A percentile compares a stretch with the other conserved stretches of the same genome.
Evolutionary conservation across 1,140 invertebrate genomes (phyloP).

Genomic region (Carposina sasakii): DNA sequence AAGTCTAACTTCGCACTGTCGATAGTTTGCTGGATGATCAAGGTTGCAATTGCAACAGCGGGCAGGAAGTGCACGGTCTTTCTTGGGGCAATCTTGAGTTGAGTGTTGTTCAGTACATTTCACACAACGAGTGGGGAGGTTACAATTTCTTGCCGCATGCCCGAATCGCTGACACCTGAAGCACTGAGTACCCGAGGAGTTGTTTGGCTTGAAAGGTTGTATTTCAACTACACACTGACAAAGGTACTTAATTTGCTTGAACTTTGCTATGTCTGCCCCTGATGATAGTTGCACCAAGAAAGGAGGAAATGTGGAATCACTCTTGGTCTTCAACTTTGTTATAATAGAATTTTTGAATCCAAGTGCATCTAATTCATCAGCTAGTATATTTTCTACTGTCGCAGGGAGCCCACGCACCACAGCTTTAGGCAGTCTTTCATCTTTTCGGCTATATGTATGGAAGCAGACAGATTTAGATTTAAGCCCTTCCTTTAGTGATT

Average conservation of each 20-base stretch:
- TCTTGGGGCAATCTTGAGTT: neutral
- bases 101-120: slow-evolving; percentile 1
- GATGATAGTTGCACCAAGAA: neutral
- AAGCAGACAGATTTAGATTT: neutral
- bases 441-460: neutral
- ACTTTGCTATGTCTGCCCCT: neutral
- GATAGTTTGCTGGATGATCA: slow-evolving; percentile 2
- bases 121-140: neutral
- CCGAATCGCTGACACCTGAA: neutral
- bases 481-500: neutral
- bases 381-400: neutral
- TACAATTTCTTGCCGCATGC: neutral
- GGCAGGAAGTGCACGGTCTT: neutral
- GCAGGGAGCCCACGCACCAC: neutral
- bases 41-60: neutral
- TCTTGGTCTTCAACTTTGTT: neutral
- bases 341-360: neutral
- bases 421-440: neutral
- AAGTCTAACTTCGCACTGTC: neutral
- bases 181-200: neutral
- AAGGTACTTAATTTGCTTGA: neutral
- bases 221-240: neutral
- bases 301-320: neutral
- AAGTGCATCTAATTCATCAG: neutral
- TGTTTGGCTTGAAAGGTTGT: neutral